Percentiles rank a stretch among this genome's conserved stretches.
phyloP scores from a whole-genome alignment of 2,797 vertebrate genomes.

The Crocodylus rhombifer region DNA sequence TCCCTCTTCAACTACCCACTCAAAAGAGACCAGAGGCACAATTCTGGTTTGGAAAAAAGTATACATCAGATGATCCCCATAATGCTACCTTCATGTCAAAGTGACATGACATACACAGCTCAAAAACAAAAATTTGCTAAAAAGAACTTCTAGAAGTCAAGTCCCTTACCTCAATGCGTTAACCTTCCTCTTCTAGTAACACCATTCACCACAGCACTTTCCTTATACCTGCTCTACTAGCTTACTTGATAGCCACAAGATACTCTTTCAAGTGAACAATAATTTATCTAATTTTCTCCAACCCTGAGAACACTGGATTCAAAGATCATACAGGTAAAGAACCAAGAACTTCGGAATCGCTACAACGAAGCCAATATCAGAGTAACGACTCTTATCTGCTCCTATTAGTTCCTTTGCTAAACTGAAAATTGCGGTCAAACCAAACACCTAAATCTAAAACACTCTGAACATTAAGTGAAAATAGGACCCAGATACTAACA shows the following conservation, averaged over 20 bases:
- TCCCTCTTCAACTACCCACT: neutral
- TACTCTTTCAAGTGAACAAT: neutral
- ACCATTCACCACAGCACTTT: neutral
- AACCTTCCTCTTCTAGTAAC: neutral
- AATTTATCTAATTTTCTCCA: neutral
- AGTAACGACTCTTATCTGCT: neutral
- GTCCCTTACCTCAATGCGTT: neutral
- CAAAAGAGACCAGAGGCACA: neutral
- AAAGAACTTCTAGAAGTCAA: neutral
- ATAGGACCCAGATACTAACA: neutral
- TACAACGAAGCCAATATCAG: neutral
- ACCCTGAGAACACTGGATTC: neutral
- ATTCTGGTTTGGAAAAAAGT: neutral
- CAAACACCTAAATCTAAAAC: neutral
- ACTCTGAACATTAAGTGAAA: neutral
- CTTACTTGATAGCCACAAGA: neutral
- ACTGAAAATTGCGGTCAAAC: neutral
- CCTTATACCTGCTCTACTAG: neutral
- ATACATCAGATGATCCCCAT: neutral
- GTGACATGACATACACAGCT: neutral
- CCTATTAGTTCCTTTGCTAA: neutral
- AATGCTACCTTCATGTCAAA: neutral
- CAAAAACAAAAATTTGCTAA: neutral
- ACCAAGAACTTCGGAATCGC: neutral
- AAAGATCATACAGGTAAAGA: neutral